A percentile compares a stretch with the other conserved stretches of the same genome.
Evolutionary conservation across 1,140 invertebrate genomes (phyloP).

Genomic region (Atta cephalotes): DNA sequence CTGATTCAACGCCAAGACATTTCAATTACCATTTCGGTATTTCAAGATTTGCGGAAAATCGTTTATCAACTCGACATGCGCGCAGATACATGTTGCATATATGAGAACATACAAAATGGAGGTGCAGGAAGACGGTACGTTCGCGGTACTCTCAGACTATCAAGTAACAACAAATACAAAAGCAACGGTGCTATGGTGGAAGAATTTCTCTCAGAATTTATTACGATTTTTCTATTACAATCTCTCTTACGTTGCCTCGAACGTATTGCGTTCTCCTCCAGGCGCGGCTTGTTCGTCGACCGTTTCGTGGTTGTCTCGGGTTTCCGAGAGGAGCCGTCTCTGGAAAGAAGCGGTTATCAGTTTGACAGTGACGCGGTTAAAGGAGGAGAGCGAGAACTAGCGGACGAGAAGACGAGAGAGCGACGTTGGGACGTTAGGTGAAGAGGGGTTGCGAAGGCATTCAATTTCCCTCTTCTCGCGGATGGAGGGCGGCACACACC

Average conservation of each 20-base stretch:
- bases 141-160: conserved; percentile 25
- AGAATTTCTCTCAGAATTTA: conserved; percentile 56
- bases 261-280: conserved; percentile 42
- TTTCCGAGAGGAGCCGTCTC: conserved; percentile 57
- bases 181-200: not conserved
- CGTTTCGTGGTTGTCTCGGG: conserved; percentile 58
- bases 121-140: not conserved
- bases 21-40: conserved; percentile 58
- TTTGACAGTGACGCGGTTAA: conserved; percentile 74
- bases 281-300: conserved; percentile 40
- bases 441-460: conserved; percentile 77
- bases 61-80: conserved; percentile 42
- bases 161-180: conserved; percentile 37
- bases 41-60: conserved; percentile 50
- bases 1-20: conserved; percentile 32
- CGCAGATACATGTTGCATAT: not conserved
- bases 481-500: conserved; percentile 74
- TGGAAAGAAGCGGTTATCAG: conserved; percentile 74
- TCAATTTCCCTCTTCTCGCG: conserved; percentile 78
- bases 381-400: conserved; percentile 51
- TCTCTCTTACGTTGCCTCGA: conserved; percentile 37
- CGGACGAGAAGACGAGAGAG: conserved; percentile 77
- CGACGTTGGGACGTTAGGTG: conserved; percentile 23
- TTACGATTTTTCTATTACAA: conserved; percentile 60
- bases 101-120: conserved; percentile 14